phyloP scores from a whole-genome alignment of 2,888 invertebrate species.

The Autographa gamma region DNA sequence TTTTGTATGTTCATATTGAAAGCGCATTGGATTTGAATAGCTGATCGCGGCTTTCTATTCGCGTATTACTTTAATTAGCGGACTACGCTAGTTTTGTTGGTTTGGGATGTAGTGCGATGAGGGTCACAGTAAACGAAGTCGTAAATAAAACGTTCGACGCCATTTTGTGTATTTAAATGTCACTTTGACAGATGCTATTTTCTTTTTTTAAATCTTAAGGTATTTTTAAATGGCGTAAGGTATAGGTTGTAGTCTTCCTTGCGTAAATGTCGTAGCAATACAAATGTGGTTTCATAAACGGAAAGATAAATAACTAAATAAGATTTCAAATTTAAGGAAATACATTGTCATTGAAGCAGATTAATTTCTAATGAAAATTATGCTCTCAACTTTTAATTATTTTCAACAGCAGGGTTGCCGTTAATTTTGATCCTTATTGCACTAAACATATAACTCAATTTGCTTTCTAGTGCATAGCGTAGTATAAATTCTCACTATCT shows the following conservation, averaged over 20 bases:
- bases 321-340: no score
- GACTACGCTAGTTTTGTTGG: neutral
- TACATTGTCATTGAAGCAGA: no score
- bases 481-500: slow-evolving; percentile 12
- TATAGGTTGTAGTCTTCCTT: no score
- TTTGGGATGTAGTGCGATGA: neutral
- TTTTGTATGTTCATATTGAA: slow-evolving; percentile 48
- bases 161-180: neutral
- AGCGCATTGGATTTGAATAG: slow-evolving; percentile 34
- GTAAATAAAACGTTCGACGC: neutral
- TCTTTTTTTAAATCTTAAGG: neutral
- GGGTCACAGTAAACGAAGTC: neutral
- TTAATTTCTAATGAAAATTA: no score
- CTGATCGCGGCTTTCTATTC: slow-evolving; percentile 35
- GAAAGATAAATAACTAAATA: no score
- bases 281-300: no score
- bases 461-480: slow-evolving; percentile 26
- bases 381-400: no score
- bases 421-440: slow-evolving; percentile 9
- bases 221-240: no score
- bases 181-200: neutral
- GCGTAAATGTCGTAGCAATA: no score
- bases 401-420: no score
- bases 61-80: slow-evolving; percentile 11
- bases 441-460: slow-evolving; percentile 18